phyloP scores from a whole-genome alignment of 2,888 invertebrate species.

The Apodemia duryi region DNA sequence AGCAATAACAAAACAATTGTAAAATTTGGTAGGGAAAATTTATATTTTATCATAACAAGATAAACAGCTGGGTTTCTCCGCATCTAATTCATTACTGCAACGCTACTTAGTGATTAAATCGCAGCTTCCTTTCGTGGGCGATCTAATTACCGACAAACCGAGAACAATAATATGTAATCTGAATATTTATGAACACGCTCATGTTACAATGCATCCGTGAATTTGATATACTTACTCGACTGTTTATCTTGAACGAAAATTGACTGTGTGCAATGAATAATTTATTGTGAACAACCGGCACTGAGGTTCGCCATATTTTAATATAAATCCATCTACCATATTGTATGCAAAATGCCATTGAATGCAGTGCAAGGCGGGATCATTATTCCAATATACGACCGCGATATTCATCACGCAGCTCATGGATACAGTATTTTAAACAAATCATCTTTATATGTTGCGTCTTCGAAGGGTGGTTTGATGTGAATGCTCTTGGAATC shows the following conservation, averaged over 20 bases:
- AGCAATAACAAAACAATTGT: neutral
- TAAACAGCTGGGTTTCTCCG: slow-evolving; percentile 36
- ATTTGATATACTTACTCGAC: slow-evolving; percentile 57
- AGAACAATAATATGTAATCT: slow-evolving; percentile 74
- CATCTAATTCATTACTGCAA: slow-evolving; percentile 65
- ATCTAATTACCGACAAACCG: slow-evolving; percentile 75
- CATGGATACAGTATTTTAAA: slow-evolving; percentile 70
- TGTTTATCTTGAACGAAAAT: slow-evolving; percentile 73
- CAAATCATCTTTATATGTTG: slow-evolving; percentile 74
- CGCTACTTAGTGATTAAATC: slow-evolving; percentile 64
- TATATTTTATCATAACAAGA: slow-evolving; percentile 9
- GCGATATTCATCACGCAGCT: slow-evolving; percentile 72
- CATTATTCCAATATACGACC: slow-evolving; percentile 75
- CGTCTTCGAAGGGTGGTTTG: slow-evolving; percentile 34
- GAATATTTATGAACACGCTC: slow-evolving; percentile 67
- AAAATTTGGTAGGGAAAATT: neutral
- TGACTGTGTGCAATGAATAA: slow-evolving; percentile 76
- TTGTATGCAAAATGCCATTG: slow-evolving; percentile 79
- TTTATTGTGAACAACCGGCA: slow-evolving; percentile 73
- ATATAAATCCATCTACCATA: slow-evolving; percentile 78
- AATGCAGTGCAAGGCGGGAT: slow-evolving; percentile 75
- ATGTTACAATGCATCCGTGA: slow-evolving; percentile 53
- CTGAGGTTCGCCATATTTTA: slow-evolving; percentile 77
- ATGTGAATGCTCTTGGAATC: slow-evolving; percentile 43
- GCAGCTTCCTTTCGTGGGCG: slow-evolving; percentile 69